These are phyloP conservation scores for Procapra przewalskii DNA, from an alignment of 2,113 vertebrate genomes.

Conservation along the genomic window DNA sequence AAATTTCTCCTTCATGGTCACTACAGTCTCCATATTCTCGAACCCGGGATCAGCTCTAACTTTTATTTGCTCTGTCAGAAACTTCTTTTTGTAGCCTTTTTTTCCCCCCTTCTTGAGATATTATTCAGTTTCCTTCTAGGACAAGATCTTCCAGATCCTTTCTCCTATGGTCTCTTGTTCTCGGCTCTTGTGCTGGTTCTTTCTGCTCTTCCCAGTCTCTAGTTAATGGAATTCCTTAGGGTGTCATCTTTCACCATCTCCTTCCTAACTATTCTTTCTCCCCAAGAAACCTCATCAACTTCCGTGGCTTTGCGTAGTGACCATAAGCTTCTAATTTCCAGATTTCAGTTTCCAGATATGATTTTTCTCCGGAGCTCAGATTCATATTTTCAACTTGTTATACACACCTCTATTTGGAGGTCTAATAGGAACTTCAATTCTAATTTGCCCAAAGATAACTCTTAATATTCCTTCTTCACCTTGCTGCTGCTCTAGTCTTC, in stretches of 20 bases:
- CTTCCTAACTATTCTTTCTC: neutral
- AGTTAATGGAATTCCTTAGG: neutral
- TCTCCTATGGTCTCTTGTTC: neutral
- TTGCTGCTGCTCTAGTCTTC: neutral
- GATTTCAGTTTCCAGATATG: neutral
- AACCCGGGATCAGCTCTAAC: neutral
- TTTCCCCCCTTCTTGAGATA: neutral
- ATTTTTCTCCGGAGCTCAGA: neutral
- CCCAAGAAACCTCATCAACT: neutral
- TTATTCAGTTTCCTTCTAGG: neutral
- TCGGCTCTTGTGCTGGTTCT: neutral
- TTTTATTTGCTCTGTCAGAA: neutral
- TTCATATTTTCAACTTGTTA: neutral
- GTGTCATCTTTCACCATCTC: neutral
- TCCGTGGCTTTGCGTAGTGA: neutral
- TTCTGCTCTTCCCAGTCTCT: neutral
- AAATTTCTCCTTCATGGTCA: neutral
- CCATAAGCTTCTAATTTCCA: neutral
- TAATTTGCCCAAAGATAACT: neutral
- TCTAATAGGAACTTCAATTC: neutral
- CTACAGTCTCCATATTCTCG: neutral
- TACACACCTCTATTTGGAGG: neutral
- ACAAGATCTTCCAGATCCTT: neutral
- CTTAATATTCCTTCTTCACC: neutral
- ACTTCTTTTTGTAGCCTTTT: neutral